phyloP scores from a whole-genome alignment of 2,797 vertebrate species.

The Myripristis jacobus region DNA sequence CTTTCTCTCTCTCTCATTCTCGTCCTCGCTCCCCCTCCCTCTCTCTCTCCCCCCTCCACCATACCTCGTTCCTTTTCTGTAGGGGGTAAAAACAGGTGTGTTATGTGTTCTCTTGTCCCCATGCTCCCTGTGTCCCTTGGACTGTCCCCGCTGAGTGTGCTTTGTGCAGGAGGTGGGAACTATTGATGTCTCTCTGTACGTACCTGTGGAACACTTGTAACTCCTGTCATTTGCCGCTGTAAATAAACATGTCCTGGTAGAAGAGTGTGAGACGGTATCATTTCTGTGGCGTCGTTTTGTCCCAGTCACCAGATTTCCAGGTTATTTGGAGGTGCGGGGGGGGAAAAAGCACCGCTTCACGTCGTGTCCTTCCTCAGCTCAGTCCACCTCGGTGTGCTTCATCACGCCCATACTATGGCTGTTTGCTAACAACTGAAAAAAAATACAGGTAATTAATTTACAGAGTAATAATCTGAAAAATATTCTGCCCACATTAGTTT shows the following conservation, averaged over 20 bases:
- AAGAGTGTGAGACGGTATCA: constrained; percentile 69
- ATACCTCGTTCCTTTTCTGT: constrained; percentile 47
- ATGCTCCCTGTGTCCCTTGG: constrained; percentile 49
- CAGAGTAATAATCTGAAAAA: too few species aligned
- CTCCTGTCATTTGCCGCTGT: constrained; percentile 84
- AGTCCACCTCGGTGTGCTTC: too few species aligned
- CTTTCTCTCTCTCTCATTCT: not conserved
- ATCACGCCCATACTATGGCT: too few species aligned
- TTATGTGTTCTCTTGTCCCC: constrained; percentile 76
- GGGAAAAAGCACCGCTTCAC: too few species aligned
- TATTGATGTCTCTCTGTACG: constrained; percentile 82
- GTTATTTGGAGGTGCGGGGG: too few species aligned
- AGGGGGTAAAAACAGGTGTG: constrained; percentile 71
- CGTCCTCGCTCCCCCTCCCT: not conserved
- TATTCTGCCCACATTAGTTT: too few species aligned
- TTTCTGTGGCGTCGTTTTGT: too few species aligned
- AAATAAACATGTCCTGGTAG: constrained; percentile 87
- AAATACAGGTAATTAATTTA: too few species aligned
- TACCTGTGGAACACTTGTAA: constrained; percentile 83
- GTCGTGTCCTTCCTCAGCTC: too few species aligned
- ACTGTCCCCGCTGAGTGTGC: constrained; percentile 75
- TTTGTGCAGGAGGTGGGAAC: constrained; percentile 80
- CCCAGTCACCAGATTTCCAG: too few species aligned
- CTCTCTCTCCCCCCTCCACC: constrained; percentile 51
- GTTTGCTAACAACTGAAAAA: too few species aligned